Conservation (phyloP, 2,888 invertebrate species). For the Thecophora atra region DNA sequence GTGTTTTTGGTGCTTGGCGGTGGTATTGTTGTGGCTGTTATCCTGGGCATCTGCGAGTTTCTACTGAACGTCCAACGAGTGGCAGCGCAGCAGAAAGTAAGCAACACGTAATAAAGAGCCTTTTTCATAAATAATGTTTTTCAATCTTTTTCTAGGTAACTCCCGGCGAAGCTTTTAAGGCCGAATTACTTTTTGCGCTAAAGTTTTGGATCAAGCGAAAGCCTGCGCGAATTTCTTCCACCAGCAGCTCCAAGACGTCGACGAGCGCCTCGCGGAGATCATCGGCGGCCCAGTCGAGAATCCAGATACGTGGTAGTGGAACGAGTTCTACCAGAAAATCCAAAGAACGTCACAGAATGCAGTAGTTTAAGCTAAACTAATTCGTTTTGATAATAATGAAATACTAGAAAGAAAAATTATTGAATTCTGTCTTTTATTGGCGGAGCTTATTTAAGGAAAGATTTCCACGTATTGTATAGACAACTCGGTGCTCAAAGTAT, state of each 20-base stretch:
- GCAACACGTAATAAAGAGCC: background rate
- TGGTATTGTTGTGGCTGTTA: slow-evolving; percentile 77
- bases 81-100: slow-evolving; percentile 79
- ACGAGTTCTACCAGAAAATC: background rate
- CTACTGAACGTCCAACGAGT: slow-evolving; percentile 83
- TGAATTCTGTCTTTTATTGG: no score
- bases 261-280: slow-evolving; percentile 43
- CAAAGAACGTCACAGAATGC: background rate
- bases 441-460: no score
- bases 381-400: background rate
- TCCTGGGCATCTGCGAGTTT: slow-evolving; percentile 85
- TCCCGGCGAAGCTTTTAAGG: slow-evolving; percentile 74
- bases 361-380: background rate
- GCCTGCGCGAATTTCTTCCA: slow-evolving; percentile 68
- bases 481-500: no score
- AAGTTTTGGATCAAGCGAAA: slow-evolving; percentile 80
- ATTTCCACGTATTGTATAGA: no score
- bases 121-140: background rate
- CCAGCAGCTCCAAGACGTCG: slow-evolving; percentile 40
- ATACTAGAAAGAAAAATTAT: no score
- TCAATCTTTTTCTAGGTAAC: slow-evolving; percentile 69
- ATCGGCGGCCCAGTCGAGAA: slow-evolving; percentile 44
- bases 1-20: slow-evolving; percentile 85
- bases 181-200: slow-evolving; percentile 77
- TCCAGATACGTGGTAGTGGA: background rate